Base-by-base conservation (phyloP, 1,140 invertebrate genomes). In the Daktulosphaira vitifoliae region DNA sequence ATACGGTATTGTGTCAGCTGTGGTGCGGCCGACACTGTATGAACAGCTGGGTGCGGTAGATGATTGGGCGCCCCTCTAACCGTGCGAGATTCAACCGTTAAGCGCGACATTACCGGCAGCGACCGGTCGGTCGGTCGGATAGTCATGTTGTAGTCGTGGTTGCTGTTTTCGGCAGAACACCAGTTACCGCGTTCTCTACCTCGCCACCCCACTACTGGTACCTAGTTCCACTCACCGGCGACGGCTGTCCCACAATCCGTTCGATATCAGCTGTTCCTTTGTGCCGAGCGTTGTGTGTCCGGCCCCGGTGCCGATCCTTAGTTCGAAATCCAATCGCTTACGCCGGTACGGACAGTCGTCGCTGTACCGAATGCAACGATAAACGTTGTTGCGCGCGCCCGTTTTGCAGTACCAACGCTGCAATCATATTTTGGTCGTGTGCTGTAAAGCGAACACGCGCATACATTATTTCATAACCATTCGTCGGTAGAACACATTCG, bases 261-360 rank as follows among this genome's bases (percentile, higher is more conserved):
- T 62, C 56, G 56, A 62, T 62, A 62, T 62, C 56, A 62, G 56
- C 56, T 62, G 56, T 62, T 62, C 56, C 56, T 62, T 62, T 62
- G 56, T 62, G 56, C 39, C 4, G 39, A 44, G 39, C 29, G 42
- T 62, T 16, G 11, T 11, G 11, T 4, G 39, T 44, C 56, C 56
- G 56, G 56, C 56, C 39, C 39, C 56, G 39, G 38, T 22, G 54
- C 25, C 42, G 26, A 53, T 53, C 51, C 52, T 29, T 15, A 3
- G 53, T 56, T 56, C 39, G 42, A 62, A 62, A 22, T 42, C 56
- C 56, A 62, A 62, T 62, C 56, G 56, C 44, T 39, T n/a, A n/a
- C n/a, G n/a, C n/a, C n/a, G n/a, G n/a, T n/a, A n/a, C n/a, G n/a
- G 42, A 29, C 16, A 33, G 56, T 48, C 56, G 42, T 62, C 56